Evolutionary conservation across 2,797 vertebrate species (phyloP).

Genomic region (Spea hammondii): DNA sequence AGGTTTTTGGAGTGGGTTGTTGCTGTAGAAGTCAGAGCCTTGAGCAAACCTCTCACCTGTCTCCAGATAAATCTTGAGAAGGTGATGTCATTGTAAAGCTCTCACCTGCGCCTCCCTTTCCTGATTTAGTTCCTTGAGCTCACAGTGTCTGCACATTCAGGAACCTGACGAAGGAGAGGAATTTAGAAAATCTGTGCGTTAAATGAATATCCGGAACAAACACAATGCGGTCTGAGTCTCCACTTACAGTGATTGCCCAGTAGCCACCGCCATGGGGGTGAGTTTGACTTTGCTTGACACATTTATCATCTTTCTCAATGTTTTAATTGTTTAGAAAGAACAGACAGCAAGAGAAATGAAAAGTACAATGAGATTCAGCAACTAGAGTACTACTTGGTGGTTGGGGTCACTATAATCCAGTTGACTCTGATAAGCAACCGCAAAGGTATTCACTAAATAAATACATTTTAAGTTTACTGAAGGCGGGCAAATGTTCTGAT

Average conservation of each 20-base stretch:
- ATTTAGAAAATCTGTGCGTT: no score
- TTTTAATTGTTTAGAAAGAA: background rate
- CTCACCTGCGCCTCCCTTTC: slow-evolving; percentile 10
- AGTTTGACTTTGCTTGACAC: background rate
- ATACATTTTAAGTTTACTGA: background rate
- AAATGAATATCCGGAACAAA: background rate
- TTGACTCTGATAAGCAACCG: background rate
- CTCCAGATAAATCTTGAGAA: slow-evolving; percentile 6
- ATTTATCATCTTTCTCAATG: background rate
- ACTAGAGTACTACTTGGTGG: no score
- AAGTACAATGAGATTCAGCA: no score
- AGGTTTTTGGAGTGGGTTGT: no score
- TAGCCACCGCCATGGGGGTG: background rate
- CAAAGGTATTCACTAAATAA: background rate
- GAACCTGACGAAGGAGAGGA: background rate
- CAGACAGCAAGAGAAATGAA: no score
- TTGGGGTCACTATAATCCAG: no score
- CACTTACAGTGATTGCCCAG: background rate
- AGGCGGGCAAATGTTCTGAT: no score
- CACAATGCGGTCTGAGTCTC: background rate
- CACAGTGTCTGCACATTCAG: background rate
- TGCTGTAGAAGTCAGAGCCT: background rate
- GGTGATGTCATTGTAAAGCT: slow-evolving; percentile 21
- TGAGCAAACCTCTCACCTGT: background rate
- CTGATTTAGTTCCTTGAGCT: background rate